phyloP scores from a whole-genome alignment of 2,888 invertebrate species.

The Dromius quadrimaculatus region DNA sequence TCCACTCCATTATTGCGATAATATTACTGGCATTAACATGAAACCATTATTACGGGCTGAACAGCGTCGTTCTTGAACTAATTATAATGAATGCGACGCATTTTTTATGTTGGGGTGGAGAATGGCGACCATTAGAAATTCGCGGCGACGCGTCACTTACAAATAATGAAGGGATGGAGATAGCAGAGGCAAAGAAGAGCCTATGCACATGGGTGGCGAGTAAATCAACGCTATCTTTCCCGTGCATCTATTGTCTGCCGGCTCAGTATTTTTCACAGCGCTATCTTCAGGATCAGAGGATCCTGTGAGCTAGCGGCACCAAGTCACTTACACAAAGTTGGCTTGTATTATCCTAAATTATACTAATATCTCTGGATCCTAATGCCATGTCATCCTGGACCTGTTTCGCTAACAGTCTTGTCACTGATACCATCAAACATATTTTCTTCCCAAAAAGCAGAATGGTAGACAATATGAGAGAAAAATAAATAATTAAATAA shows the following conservation, averaged over 20 bases:
- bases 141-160: slow-evolving; percentile 16
- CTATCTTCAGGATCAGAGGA: slow-evolving; percentile 55
- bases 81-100: slow-evolving; percentile 49
- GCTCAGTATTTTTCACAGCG: slow-evolving; percentile 57
- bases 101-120: slow-evolving; percentile 32
- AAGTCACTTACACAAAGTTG: slow-evolving; percentile 36
- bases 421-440: slow-evolving; percentile 15
- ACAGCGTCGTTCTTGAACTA: slow-evolving; percentile 45
- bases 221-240: slow-evolving; percentile 58
- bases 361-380: slow-evolving; percentile 34
- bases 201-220: slow-evolving; percentile 56
- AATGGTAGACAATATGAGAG: not conserved
- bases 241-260: slow-evolving; percentile 58
- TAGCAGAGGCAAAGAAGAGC: slow-evolving; percentile 1
- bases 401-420: slow-evolving; percentile 12
- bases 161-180: slow-evolving; percentile 14
- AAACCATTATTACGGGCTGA: slow-evolving; percentile 48
- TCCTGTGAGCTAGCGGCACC: slow-evolving; percentile 42
- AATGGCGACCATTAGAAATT: slow-evolving; percentile 42
- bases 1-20: slow-evolving; percentile 44
- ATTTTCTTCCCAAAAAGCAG: not conserved
- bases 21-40: slow-evolving; percentile 49
- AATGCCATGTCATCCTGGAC: slow-evolving; percentile 9
- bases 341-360: slow-evolving; percentile 47
- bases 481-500: slow-evolving; percentile 16